A percentile compares a stretch with the other conserved stretches of the same genome.
These are phyloP conservation scores for Rousettus leschenaultii DNA, from an alignment of 2,113 vertebrate genomes.

Conservation along the genomic window DNA sequence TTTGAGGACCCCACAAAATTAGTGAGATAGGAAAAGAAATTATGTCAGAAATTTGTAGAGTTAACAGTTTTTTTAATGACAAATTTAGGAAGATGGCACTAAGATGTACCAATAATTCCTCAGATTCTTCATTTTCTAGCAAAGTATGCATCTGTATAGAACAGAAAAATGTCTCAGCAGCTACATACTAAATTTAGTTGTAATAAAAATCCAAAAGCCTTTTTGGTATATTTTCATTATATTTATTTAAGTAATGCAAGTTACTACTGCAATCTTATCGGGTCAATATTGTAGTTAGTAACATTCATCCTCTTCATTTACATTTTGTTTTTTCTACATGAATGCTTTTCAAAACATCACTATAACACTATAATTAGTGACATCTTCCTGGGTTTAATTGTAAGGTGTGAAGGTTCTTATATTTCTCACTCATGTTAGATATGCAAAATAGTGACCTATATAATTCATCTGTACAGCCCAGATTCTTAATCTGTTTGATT, in stretches of 20 bases:
- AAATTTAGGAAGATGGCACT: not conserved
- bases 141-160: not conserved
- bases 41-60: not conserved
- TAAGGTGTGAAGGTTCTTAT: not conserved
- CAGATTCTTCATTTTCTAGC: conserved; percentile 12
- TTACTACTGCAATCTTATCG: not conserved
- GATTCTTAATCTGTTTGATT: not conserved
- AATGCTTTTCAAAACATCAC: not conserved
- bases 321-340: conserved; percentile 34
- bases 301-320: not conserved
- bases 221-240: conserved; percentile 9
- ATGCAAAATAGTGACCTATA: not conserved
- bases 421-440: conserved; percentile 33
- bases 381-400: not conserved
- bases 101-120: not conserved
- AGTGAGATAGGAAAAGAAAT: not conserved
- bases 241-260: not conserved
- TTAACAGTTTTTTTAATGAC: not conserved
- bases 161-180: not conserved
- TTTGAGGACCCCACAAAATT: not conserved
- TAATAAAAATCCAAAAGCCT: not conserved
- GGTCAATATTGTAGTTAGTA: not conserved
- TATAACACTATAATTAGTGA: not conserved
- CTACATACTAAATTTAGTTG: conserved; percentile 14
- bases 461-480: not conserved